These are phyloP conservation scores for Sebastes jordani DNA, from an alignment of 2,797 vertebrate species.

Conservation along the genomic window DNA sequence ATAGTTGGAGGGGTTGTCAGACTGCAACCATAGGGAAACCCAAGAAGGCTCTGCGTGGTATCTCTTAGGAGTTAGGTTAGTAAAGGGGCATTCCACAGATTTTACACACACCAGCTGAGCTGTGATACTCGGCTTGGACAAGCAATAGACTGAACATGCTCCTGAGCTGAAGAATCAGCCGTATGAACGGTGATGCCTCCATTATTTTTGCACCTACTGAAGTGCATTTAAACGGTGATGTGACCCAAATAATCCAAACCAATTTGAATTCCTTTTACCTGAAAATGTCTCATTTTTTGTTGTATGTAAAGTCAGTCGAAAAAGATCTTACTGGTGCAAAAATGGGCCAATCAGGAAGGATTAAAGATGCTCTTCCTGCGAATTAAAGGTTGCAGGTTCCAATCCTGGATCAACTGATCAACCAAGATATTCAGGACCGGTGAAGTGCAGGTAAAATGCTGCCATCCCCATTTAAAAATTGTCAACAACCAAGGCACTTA, in stretches of 20 bases:
- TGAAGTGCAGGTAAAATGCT: background rate
- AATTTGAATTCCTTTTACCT: background rate
- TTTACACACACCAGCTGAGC: background rate
- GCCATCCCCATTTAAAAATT: background rate
- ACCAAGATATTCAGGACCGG: background rate
- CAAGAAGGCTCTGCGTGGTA: background rate
- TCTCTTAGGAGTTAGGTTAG: background rate
- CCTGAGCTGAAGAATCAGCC: background rate
- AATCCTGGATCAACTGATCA: background rate
- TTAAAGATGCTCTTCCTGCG: background rate
- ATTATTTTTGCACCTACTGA: background rate
- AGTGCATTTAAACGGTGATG: background rate
- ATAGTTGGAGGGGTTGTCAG: background rate
- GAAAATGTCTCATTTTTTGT: background rate
- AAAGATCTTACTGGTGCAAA: background rate
- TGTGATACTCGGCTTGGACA: background rate
- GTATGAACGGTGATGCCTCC: background rate
- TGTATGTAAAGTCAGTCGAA: background rate
- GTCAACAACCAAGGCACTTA: background rate
- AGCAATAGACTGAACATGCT: background rate
- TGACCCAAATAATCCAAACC: background rate
- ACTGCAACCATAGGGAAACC: background rate
- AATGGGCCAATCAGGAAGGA: background rate
- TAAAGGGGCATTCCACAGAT: background rate
- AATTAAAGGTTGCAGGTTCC: background rate